These are phyloP conservation scores for Trichonephila clavata DNA, from an alignment of 1,140 invertebrate species.

Conservation along the genomic window DNA sequence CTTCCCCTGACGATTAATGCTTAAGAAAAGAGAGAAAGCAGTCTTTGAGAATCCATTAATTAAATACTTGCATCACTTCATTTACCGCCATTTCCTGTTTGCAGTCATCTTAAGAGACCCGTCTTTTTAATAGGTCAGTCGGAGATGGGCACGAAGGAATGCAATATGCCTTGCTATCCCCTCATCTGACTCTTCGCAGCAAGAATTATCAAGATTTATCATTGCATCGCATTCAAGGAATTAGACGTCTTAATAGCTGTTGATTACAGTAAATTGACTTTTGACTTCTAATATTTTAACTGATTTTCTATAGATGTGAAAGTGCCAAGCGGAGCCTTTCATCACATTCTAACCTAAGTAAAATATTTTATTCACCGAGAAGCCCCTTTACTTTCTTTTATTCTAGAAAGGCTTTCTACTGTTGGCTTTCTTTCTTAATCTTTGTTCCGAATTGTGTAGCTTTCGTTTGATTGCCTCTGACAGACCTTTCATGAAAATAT, in stretches of 20 bases:
- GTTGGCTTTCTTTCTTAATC: conserved; percentile 4
- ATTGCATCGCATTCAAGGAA: not conserved
- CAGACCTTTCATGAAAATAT: conserved; percentile 45
- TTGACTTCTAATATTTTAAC: not conserved
- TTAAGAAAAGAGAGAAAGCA: not conserved
- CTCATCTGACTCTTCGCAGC: not conserved
- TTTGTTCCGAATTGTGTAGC: conserved; percentile 24
- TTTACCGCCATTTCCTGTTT: conserved; percentile 22
- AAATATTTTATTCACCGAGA: conserved; percentile 9
- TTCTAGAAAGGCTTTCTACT: not conserved
- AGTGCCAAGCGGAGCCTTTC: not conserved
- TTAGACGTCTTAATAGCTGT: not conserved
- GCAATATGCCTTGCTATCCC: conserved; percentile 16
- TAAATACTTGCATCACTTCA: conserved; percentile 52
- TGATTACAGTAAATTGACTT: not conserved
- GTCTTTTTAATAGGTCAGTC: not conserved
- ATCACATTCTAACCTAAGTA: not conserved
- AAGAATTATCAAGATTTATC: conserved; percentile 28
- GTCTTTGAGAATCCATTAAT: conserved; percentile 39
- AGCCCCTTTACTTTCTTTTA: not conserved
- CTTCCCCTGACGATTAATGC: not conserved
- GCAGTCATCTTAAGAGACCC: not conserved
- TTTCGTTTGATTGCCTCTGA: conserved; percentile 6
- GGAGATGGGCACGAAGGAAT: not conserved
- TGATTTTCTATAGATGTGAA: not conserved